Evolutionary conservation across 2,113 vertebrate species (phyloP), one percentile per base, ranked within the genome.

Genomic region (Tautogolabrus adspersus): DNA sequence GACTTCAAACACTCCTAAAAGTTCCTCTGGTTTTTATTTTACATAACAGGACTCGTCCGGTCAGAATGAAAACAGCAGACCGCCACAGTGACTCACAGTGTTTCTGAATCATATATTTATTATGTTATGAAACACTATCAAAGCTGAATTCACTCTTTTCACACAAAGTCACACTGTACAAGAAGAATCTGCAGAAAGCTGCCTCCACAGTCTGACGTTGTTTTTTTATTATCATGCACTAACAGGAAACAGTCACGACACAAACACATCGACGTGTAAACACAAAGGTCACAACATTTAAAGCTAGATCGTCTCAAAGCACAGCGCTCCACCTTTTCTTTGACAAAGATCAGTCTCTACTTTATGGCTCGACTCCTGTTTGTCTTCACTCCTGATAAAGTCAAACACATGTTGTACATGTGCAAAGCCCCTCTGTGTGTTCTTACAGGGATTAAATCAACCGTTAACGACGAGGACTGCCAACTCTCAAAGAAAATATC

Each of bases 291-390:
- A 40, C 6, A 66, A 76, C 74, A 83, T 42, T 5, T 65, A 66
- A 0, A 40, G 51, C 22, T 71, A 69, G 8, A 69, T 49, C 65
- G 8, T 15, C 59, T 37, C 21, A 57, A 66, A 51, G 52, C 59
- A 64, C 60, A 63, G 54, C 58, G 66, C 37, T 55, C 10, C 67
- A 67, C 40, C 10, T 54, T 58, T 34, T 21, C 60, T 64, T 51
- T 73, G 52, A 58, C 73, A 68, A 81, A 72, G 46, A 77, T 57
- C 69, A 74, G 34, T 60, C 26, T 88, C 79, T 74, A 84, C 71
- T 81, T 62, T 79, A 89, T 90, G 87, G 88, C 87, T 93, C 58
- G 30, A 34, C 61, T 91, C 85, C 79, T 66, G 44, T 51, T 84
- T 75, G 58, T 76, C 83, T 65, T 60, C 23, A 37, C 40, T 62